Percentiles rank a stretch among this genome's conserved stretches.
These are phyloP conservation scores for Erinaceus europaeus DNA, from an alignment of 2,113 vertebrate species.

Conservation along the genomic window DNA sequence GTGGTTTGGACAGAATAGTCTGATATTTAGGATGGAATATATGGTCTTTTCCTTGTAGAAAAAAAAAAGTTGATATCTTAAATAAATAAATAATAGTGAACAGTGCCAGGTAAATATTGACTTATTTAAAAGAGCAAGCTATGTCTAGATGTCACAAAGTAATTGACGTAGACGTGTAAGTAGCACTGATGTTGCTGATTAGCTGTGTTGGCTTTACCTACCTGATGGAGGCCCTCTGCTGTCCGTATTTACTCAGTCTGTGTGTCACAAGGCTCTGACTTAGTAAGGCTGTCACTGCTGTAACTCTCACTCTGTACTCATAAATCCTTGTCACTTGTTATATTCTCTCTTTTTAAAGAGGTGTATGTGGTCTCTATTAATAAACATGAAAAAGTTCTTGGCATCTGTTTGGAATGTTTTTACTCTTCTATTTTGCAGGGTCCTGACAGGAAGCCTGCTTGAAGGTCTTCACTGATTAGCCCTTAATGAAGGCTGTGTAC, in stretches of 20 bases:
- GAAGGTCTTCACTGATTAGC: neutral
- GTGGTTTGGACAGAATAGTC: no score
- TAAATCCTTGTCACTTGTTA: conserved; percentile 41
- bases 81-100: neutral
- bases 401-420: neutral
- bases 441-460: neutral
- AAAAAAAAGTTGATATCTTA: neutral
- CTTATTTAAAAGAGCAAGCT: conserved; percentile 46
- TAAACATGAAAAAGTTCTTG: conserved; percentile 57
- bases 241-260: conserved; percentile 21
- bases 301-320: conserved; percentile 29
- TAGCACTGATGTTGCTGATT: conserved; percentile 34
- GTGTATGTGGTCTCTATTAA: conserved; percentile 52
- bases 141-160: conserved; percentile 29
- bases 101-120: neutral
- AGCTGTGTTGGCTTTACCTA: neutral
- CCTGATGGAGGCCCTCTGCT: neutral
- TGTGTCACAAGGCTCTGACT: conserved; percentile 43
- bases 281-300: conserved; percentile 36
- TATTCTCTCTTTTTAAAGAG: conserved; percentile 44
- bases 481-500: neutral
- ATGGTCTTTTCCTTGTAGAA: neutral
- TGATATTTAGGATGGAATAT: neutral
- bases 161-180: neutral
- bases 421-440: neutral